These are phyloP conservation scores for Anguilla marmorata DNA, from an alignment of 2,797 vertebrate species.

Conservation along the genomic window DNA sequence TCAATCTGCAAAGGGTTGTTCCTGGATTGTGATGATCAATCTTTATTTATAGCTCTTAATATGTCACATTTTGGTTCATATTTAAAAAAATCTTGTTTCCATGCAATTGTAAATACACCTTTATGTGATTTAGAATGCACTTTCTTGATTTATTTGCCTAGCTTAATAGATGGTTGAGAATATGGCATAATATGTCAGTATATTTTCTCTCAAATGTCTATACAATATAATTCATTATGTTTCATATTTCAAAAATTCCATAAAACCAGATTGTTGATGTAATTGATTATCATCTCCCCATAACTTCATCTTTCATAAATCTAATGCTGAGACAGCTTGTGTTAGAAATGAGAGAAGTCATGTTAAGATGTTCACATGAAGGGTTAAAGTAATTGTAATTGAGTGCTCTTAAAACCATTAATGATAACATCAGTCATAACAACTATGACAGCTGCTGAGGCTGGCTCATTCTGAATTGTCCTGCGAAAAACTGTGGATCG, in stretches of 20 bases:
- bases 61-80: neutral
- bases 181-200: neutral
- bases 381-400: slow-evolving; percentile 1
- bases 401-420: neutral
- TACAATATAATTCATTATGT: neutral
- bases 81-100: neutral
- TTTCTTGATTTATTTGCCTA: neutral
- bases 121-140: neutral
- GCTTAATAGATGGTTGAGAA: too few species aligned
- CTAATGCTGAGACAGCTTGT: neutral
- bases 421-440: neutral
- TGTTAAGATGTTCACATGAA: neutral
- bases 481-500: neutral
- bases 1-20: neutral
- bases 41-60: neutral
- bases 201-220: neutral
- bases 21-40: neutral
- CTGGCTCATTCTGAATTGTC: neutral
- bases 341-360: neutral
- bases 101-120: neutral
- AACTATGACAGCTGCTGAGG: neutral
- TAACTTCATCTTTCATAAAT: neutral
- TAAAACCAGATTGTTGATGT: neutral
- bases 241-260: neutral
- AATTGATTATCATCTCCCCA: neutral